Base-by-base conservation (phyloP, 2,888 invertebrate genomes). In the Apamea monoglypha region DNA sequence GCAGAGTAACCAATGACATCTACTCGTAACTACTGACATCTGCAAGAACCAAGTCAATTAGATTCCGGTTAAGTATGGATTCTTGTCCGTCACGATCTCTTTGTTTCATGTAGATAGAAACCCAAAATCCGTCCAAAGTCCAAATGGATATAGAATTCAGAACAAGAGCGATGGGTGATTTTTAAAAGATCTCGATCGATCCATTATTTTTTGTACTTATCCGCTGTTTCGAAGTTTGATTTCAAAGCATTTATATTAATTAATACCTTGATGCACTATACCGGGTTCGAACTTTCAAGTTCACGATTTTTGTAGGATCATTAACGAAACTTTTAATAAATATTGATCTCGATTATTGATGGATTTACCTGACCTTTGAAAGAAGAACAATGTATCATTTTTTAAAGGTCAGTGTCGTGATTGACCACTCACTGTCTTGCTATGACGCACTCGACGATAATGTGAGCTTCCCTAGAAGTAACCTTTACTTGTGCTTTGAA, bases 241-340 rank as follows among this genome's bases (percentile, higher is more conserved):
- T 25, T 32, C n/a, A 21, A 25, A 44, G 3, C 25, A 77, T 44
- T 10, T 36, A 21, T 21, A 53, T 53, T 76, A 3, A 29, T 53
- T 47, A 36, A 36, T 40, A 40, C 47, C 7, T 36, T 47, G 25
- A 47, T 44, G 40, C 8, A 44, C 8, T 32, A 25, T 21, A 40
- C 29, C 21, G n/a, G 25, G 21, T 21, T 12, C 2, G 1, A 50
- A 40, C 21, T 32, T n/a, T n/a, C 32, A 50, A 61, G 16, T 50
- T 61, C 29, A 8, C 8, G 21, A 36, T 18, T 56, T 80, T 40
- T 40, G 8, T 12, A 25, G 3, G 10, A 40, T 21, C 32, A 18
- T 14, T 16, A 40, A 59, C 14, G 18, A 53, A 81, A 63, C n/a
- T 81, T 32, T 18, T 40, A 50, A 81, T 81, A 71, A n/a, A 63